A percentile compares a stretch with the other conserved stretches of the same genome.
These are phyloP conservation scores for Argya squamiceps DNA, from an alignment of 2,797 vertebrate species.

Conservation along the genomic window DNA sequence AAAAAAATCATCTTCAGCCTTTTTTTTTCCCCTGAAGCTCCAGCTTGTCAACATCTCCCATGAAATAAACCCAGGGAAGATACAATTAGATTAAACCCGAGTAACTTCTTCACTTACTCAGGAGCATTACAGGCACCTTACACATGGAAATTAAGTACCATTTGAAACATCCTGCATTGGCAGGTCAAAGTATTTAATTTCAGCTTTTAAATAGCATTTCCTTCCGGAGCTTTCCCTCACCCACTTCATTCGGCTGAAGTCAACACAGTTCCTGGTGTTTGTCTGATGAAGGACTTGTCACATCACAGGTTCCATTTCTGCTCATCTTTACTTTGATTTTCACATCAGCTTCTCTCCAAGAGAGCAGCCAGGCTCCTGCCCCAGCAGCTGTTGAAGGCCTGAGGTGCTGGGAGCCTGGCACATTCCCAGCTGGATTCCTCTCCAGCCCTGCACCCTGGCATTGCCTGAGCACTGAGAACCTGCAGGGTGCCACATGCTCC, in stretches of 20 bases:
- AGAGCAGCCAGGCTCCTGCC: background rate
- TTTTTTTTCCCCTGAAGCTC: background rate
- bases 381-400: background rate
- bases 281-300: background rate
- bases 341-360: background rate
- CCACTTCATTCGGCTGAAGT: background rate
- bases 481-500: background rate
- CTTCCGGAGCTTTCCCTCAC: background rate
- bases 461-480: background rate
- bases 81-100: background rate
- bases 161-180: conserved; percentile 12
- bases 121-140: background rate
- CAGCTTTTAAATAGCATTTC: conserved; percentile 11
- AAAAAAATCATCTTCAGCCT: background rate
- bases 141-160: conserved; percentile 8
- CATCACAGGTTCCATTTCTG: background rate
- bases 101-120: background rate
- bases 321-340: background rate
- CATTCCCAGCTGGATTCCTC: background rate
- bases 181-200: conserved; percentile 57
- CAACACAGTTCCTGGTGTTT: background rate
- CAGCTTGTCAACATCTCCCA: background rate
- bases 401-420: background rate
- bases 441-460: background rate
- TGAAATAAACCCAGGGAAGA: background rate